These are phyloP conservation scores for Hippocampus zosterae DNA, from an alignment of 2,113 vertebrate species.

Conservation along the genomic window DNA sequence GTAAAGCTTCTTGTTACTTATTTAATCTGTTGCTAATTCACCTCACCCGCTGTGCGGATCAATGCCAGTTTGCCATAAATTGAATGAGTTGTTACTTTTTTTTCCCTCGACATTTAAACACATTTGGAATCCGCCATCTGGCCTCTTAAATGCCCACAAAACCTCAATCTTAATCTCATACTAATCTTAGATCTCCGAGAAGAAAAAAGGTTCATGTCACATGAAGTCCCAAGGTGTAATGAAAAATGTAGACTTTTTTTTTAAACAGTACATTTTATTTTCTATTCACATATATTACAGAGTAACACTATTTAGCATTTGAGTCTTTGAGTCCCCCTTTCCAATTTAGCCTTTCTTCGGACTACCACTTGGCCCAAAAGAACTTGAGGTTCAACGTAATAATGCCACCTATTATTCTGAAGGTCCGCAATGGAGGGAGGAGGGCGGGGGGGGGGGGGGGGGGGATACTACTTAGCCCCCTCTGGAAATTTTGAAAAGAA, in stretches of 20 bases:
- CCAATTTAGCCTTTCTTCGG: no score
- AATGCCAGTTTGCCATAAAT: slow-evolving; percentile 1
- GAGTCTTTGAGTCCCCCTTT: no score
- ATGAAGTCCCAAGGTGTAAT: neutral
- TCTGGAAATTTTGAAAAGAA: neutral
- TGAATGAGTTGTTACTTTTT: slow-evolving; percentile 8
- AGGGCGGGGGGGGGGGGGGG: no score
- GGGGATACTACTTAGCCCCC: no score
- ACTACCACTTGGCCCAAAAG: no score
- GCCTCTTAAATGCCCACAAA: neutral
- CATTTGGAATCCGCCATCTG: slow-evolving; percentile 2
- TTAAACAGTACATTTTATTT: neutral
- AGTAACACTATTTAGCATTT: neutral
- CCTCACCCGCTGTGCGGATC: slow-evolving; percentile 40
- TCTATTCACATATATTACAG: neutral
- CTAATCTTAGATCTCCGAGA: neutral
- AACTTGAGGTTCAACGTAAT: no score
- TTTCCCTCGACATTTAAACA: neutral
- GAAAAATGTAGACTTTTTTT: neutral
- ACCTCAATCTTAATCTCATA: slow-evolving; percentile 2
- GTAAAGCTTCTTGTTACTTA: slow-evolving; percentile 26
- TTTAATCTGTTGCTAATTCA: slow-evolving; percentile 30
- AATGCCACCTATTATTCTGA: no score
- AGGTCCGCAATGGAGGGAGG: no score
- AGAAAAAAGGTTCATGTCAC: neutral